Conservation (phyloP, 2,888 invertebrate genomes). For the Chymomyza fuscimana region DNA sequence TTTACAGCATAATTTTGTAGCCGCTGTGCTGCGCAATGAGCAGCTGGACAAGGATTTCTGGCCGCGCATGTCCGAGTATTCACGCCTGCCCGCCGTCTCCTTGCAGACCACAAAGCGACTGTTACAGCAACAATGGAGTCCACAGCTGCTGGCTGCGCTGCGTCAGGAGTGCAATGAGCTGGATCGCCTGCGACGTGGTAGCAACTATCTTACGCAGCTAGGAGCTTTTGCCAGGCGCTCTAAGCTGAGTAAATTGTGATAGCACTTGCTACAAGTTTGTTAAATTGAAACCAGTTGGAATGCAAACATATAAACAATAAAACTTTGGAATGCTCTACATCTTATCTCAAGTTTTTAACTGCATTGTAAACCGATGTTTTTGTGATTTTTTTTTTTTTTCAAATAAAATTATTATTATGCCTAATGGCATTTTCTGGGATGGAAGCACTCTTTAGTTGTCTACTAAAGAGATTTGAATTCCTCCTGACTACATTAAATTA, state of each 20-base stretch:
- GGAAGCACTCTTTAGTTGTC: no score
- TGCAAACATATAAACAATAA: background rate
- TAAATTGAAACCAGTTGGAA: background rate
- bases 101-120: constrained; percentile 86
- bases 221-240: background rate
- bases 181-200: constrained; percentile 83
- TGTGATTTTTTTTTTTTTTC: no score
- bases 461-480: no score
- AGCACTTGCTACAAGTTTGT: background rate
- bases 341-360: no score
- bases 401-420: no score
- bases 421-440: no score
- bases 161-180: constrained; percentile 85
- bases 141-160: constrained; percentile 84
- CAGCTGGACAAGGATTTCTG: constrained; percentile 83
- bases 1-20: constrained; percentile 87
- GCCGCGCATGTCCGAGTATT: constrained; percentile 81
- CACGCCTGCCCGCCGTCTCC: constrained; percentile 81
- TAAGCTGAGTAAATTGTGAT: constrained; percentile 43
- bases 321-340: background rate
- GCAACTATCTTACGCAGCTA: constrained; percentile 83
- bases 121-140: constrained; percentile 82
- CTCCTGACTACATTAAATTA: no score
- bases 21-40: constrained; percentile 85
- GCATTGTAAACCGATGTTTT: background rate